Conservation (phyloP, 2,113 vertebrate genomes). For the Eulemur macaco region DNA sequence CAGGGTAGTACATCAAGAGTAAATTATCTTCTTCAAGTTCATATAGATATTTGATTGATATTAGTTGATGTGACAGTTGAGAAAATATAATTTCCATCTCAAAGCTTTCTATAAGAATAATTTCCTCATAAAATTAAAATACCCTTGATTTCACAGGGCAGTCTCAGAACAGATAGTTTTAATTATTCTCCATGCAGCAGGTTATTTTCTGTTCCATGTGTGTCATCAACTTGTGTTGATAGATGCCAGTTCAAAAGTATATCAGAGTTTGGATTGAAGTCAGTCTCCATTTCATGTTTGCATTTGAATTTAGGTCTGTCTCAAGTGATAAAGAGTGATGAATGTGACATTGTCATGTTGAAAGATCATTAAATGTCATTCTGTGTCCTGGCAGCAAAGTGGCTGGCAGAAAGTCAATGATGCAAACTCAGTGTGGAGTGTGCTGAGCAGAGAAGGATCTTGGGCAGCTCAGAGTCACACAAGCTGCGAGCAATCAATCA, state of each 20-base stretch:
- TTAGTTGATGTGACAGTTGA: neutral
- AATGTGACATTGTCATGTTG: constrained; percentile 89
- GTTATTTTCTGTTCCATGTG: constrained; percentile 66
- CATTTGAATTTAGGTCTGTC: constrained; percentile 87
- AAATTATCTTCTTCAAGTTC: neutral
- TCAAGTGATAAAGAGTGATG: constrained; percentile 87
- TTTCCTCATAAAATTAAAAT: neutral
- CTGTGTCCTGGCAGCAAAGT: constrained; percentile 87
- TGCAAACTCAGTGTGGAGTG: constrained; percentile 73
- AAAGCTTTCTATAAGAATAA: neutral
- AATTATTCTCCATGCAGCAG: constrained; percentile 47
- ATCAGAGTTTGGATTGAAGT: constrained; percentile 76
- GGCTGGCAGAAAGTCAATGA: constrained; percentile 94
- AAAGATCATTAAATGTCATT: constrained; percentile 94
- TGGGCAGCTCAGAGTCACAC: constrained; percentile 75
- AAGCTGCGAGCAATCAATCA: constrained; percentile 85
- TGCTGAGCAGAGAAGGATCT: constrained; percentile 75
- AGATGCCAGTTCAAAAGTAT: constrained; percentile 77
- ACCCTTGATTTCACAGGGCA: neutral
- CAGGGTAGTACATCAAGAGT: neutral
- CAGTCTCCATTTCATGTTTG: constrained; percentile 81
- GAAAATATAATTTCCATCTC: constrained; percentile 5
- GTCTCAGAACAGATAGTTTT: constrained; percentile 26
- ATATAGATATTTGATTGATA: neutral
- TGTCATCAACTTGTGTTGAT: constrained; percentile 56